Base-by-base conservation (phyloP, 2,888 invertebrate species). In the Drosophila limbata region DNA sequence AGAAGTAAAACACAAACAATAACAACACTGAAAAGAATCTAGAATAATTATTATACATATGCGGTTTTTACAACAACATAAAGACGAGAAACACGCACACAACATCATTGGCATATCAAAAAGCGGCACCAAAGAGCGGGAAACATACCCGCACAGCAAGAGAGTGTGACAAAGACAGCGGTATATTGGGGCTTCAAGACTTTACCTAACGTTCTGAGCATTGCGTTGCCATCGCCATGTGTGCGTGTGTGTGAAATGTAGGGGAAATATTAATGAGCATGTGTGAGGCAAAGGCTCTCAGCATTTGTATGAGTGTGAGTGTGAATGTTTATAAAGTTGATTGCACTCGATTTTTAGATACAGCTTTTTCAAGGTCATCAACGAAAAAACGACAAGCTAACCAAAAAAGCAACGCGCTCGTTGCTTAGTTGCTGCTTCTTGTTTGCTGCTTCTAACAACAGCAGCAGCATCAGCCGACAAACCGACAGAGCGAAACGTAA, bases 281-380 rank as follows among this genome's bases (percentile, higher is more conserved):
- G 67, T 77, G 64, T 78, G 60, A 31, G 47, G 64, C 44, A 69
- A 55, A 40, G 77, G 57, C 61, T 70, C 75, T 66, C 76, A 69
- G 74, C 74, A 50, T 53, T 67, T 59, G 15, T 47, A 21, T 68
- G 35, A 28, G 57, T 56, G 64, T 55, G 35, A 68, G 63, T 69
- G 48, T 68, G 74, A 63, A 78, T 88, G 69, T 73, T 85, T 85
- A 84, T 88, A 85, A 91, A 91, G 91, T 91, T 92, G 91, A 91
- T 91, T 91, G 92, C 91, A 92, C 91, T 91, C 92, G 84, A 90
- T 88, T 90, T 91, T 91, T 91, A 91, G 92, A 92, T 92, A 91
- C 91, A 91, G 92, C 91, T 90, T 91, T 91, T 91, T 91, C 91
- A 91, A 91, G 91, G 91, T 91, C 91, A 91, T 86, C 85, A 75